Evolutionary conservation across 2,888 invertebrate species (phyloP), one percentile per base, ranked within the genome.

Genomic region (Pollenia angustigena): DNA sequence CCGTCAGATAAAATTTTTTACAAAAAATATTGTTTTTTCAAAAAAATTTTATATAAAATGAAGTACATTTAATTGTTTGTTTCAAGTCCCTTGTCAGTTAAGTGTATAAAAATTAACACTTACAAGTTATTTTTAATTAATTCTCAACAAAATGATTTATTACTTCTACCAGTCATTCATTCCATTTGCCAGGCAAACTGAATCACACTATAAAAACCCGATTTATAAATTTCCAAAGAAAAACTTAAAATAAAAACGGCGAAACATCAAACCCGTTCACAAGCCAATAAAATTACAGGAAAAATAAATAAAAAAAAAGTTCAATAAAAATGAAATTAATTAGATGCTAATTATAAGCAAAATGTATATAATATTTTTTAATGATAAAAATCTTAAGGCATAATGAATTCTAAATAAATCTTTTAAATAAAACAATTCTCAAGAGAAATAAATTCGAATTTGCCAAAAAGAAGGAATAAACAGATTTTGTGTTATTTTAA

Each of bases 301-400:
- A 66, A 32, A 16, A 46, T 23, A 48, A 32, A 4, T 46, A 44
- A 68, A 46, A 40, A 68, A 50, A 60, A 9, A n/a, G 23, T 6
- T 42, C 48, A 60, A 58, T 50, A 75, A n/a, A 48, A 81, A 78
- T 42, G 56, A 82, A 83, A 50, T 84, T 84, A 74, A 84, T 79
- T 84, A 79, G 46, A 84, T 79, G 83, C 72, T 79, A 84, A 79
- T 84, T 84, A 79, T 60, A 82, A 68, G 44, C 44, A 56, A 75
- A 80, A 79, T 75, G 16, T 48, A 6, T 69, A 52, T 18, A 54
- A 69, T 80, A 18, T 68, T 50, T 52, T 40, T 48, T 44, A 44
- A 14, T 12, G 66, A 56, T 68, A 48, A 66, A 32, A 58, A 68
- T 66, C 58, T 50, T 18, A 66, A 79, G 46, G 12, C n/a, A 74